phyloP scores from a whole-genome alignment of 2,797 vertebrate genomes.

The Sebastes reedi region DNA sequence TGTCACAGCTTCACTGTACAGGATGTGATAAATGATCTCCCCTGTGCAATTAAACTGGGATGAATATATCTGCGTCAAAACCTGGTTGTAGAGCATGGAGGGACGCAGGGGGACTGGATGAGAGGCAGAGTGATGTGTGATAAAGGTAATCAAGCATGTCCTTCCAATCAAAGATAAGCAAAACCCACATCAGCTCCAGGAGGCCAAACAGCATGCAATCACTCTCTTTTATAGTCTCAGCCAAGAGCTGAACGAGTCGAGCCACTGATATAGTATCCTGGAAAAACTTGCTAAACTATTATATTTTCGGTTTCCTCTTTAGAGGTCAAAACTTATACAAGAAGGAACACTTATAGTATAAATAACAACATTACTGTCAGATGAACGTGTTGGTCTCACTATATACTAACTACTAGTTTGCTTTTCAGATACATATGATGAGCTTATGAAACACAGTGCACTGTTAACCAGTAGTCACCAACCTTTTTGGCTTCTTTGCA shows the following conservation, averaged over 20 bases:
- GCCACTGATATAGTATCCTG: background rate
- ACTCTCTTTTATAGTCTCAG: background rate
- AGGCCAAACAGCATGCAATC: background rate
- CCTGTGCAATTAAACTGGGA: slow-evolving; percentile 12
- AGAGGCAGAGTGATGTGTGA: slow-evolving; percentile 21
- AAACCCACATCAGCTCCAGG: slow-evolving; percentile 2
- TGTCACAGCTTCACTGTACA: background rate
- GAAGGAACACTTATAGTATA: background rate
- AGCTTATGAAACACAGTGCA: no score
- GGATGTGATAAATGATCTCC: slow-evolving; percentile 9
- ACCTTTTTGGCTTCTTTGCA: background rate
- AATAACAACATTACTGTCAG: no score
- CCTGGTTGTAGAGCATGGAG: background rate
- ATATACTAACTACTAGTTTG: no score
- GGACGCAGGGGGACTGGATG: background rate
- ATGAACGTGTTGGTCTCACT: no score
- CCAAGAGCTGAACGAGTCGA: background rate
- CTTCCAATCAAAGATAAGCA: slow-evolving; percentile 24
- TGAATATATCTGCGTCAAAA: slow-evolving; percentile 13
- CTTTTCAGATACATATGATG: no score
- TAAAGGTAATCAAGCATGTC: slow-evolving; percentile 31
- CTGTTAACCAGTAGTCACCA: background rate
- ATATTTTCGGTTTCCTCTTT: background rate
- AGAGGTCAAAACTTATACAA: background rate
- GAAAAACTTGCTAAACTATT: background rate